These are phyloP conservation scores for Pemphredon lugubris DNA, from an alignment of 2,888 invertebrate genomes.

Conservation along the genomic window DNA sequence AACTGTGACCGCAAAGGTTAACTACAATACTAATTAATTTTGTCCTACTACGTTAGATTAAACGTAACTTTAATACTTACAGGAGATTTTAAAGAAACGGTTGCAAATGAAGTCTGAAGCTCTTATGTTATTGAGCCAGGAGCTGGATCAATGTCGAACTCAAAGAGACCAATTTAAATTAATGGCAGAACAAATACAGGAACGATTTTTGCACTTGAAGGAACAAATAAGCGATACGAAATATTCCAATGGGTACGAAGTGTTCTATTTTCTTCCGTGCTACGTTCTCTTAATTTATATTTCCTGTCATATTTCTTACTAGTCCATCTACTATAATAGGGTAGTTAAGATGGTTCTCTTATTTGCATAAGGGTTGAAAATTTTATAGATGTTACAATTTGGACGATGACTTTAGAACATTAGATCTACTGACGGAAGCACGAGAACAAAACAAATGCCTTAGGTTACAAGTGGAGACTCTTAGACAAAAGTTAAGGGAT, in stretches of 20 bases:
- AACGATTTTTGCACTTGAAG: constrained; percentile 82
- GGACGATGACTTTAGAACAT: constrained; percentile 66
- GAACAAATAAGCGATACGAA: constrained; percentile 73
- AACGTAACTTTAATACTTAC: not conserved
- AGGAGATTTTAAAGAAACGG: constrained; percentile 81
- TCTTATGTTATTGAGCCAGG: constrained; percentile 88
- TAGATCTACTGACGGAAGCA: constrained; percentile 78
- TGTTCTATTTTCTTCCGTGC: too few species aligned
- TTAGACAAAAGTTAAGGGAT: constrained; percentile 88
- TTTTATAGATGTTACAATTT: constrained; percentile 53
- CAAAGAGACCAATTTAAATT: constrained; percentile 91
- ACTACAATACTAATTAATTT: too few species aligned
- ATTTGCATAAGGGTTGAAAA: constrained; percentile 8
- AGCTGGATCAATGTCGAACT: constrained; percentile 89
- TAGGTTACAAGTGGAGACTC: constrained; percentile 85
- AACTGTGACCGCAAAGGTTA: too few species aligned
- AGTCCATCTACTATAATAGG: too few species aligned
- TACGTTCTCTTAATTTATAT: too few species aligned
- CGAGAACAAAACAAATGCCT: constrained; percentile 83
- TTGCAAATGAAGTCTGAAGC: constrained; percentile 92
- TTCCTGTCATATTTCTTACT: too few species aligned
- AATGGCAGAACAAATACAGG: constrained; percentile 89
- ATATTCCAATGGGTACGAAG: constrained; percentile 61
- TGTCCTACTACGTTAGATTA: too few species aligned
- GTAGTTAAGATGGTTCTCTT: too few species aligned